Conservation (phyloP, 2,888 invertebrate genomes). For the Macaria liturata region DNA sequence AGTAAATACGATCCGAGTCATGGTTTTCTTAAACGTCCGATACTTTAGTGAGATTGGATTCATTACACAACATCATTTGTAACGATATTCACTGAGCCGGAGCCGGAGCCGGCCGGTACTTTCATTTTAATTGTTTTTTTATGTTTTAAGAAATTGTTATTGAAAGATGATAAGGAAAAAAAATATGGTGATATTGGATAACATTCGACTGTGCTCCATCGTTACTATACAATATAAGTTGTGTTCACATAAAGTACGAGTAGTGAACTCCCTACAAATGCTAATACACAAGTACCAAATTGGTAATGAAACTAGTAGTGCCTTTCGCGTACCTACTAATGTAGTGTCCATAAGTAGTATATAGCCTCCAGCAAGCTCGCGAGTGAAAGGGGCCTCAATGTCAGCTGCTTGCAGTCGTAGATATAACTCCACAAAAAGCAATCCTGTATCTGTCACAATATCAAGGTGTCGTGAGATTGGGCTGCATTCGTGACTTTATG, state of each 20-base stretch:
- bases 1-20: conserved; percentile 50
- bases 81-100: conserved; percentile 33
- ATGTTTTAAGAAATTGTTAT: no score
- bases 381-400: conserved; percentile 32
- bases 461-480: conserved; percentile 27
- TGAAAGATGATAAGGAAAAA: no score
- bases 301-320: no score
- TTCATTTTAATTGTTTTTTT: no score
- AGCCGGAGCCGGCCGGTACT: not conserved
- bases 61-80: conserved; percentile 42
- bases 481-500: conserved; percentile 14
- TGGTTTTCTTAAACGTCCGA: conserved; percentile 26
- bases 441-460: conserved; percentile 33
- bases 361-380: conserved; percentile 27
- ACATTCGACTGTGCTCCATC: no score
- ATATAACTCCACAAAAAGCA: conserved; percentile 31
- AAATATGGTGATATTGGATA: no score
- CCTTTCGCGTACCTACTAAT: no score
- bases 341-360: not conserved
- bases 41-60: conserved; percentile 30
- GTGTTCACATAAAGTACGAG: no score
- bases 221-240: no score
- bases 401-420: conserved; percentile 7
- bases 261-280: no score
- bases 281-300: no score